Base-by-base conservation (phyloP, 2,113 vertebrate genomes). In the Oxyura jamaicensis region DNA sequence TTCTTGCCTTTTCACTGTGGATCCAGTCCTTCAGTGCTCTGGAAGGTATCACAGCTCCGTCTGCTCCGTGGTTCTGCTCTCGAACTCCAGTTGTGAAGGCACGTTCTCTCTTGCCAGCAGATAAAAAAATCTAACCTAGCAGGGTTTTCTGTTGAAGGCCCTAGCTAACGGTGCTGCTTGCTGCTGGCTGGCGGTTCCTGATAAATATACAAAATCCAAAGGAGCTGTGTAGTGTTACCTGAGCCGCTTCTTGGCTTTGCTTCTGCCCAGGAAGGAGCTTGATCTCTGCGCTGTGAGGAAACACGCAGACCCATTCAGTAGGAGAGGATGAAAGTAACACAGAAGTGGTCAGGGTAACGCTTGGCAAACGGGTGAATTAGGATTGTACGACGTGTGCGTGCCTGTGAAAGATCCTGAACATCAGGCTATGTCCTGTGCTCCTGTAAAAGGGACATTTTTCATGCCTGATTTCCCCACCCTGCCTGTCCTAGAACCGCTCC, bases 321-420 rank as follows among this genome's bases (percentile, higher is more conserved):
- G 39, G 53, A 56, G 63, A 42, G 87, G 69, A 11, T 52, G 75
- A 21, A 35, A 21, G 6, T 10, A 9, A 39, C 36, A 7, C 22
- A 29, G 9, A 19, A 10, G 31, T 0, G 3, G 28, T 62, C 4
- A 1, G n/a, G 5, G 18, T 8, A 3, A 15, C 1, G 31, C 11
- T 10, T 56, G 60, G 6, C 44, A 15, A 9, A 8, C 0, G 29
- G 35, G 18, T 29, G 21, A 33, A 8, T 14, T 8, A 13, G 59
- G 16, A 4, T 29, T 10, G 31, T 1, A 1, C 0, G 0, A 15
- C 4, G 14, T 0, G 3, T 6, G 18, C 6, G 2, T 0, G 6
- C 3, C 0, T n/a, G n/a, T 15, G 66, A 1, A 13, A 22, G 48
- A 18, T 28, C 29, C 84, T 9, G 31, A 33, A 13, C 11, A 4